Evolutionary conservation across 2,113 vertebrate genomes (phyloP).

Genomic region (Oreamnos americanus): DNA sequence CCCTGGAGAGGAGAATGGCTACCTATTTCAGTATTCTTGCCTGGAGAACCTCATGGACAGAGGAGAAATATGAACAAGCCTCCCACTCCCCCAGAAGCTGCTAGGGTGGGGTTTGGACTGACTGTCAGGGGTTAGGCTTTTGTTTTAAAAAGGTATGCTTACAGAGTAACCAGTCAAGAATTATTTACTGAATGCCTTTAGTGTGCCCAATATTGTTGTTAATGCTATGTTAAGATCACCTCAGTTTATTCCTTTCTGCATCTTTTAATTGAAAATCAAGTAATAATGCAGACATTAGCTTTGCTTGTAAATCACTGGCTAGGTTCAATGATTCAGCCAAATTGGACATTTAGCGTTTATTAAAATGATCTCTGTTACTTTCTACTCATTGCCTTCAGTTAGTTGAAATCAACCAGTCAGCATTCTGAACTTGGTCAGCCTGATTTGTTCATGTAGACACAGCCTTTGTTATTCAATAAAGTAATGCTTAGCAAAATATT

Average conservation of each 20-base stretch:
- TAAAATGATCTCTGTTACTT: not conserved
- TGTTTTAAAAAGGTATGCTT: not conserved
- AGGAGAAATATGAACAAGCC: constrained; percentile 48
- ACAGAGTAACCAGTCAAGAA: not conserved
- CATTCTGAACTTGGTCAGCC: not conserved
- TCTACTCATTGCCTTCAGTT: not conserved
- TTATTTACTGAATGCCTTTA: not conserved
- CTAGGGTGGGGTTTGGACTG: not conserved
- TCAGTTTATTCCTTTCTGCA: not conserved
- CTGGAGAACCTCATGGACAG: not conserved
- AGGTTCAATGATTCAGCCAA: not conserved
- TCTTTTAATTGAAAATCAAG: constrained; percentile 13
- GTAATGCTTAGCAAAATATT: constrained; percentile 24
- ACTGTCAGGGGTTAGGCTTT: constrained; percentile 15
- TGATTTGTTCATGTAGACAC: constrained; percentile 6
- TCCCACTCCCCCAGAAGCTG: not conserved
- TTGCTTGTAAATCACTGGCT: not conserved
- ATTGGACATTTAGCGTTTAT: constrained; percentile 20
- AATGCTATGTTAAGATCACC: not conserved
- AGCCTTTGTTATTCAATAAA: constrained; percentile 26
- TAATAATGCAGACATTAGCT: not conserved
- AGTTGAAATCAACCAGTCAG: not conserved
- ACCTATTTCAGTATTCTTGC: not conserved
- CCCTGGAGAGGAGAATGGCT: not conserved
- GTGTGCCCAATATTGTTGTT: not conserved